These are phyloP conservation scores for Hemibagrus wyckioides DNA, from an alignment of 2,113 vertebrate species.

Conservation along the genomic window DNA sequence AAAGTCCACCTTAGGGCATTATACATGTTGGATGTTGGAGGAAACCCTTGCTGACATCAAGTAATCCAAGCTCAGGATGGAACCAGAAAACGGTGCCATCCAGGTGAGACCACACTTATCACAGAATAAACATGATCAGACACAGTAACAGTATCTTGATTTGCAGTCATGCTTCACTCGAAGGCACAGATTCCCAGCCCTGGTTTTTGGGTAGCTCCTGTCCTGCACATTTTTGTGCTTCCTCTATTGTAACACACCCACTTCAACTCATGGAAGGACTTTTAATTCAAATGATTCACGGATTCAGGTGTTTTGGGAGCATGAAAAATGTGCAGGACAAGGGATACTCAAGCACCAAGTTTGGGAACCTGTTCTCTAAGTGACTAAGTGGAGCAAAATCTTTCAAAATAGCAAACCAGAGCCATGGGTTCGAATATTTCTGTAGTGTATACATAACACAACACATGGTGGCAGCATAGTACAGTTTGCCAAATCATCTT, in stretches of 20 bases:
- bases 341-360: background rate
- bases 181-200: background rate
- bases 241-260: background rate
- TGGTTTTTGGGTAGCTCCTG: background rate
- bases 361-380: background rate
- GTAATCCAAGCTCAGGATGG: background rate
- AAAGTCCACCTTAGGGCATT: background rate
- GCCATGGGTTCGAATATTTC: background rate
- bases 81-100: background rate
- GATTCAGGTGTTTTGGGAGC: background rate
- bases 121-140: background rate
- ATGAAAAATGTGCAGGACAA: background rate
- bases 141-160: background rate
- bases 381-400: background rate
- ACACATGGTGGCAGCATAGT: slow-evolving; percentile 34
- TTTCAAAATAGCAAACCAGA: background rate
- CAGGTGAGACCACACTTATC: background rate
- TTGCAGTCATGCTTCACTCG: background rate
- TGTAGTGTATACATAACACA: slow-evolving; percentile 2
- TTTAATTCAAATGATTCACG: background rate
- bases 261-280: background rate
- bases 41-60: background rate
- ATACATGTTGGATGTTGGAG: background rate
- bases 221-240: background rate
- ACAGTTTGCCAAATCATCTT: background rate